Evolutionary conservation across 2,888 invertebrate species (phyloP).

Genomic region (Chrysina gloriosa): DNA sequence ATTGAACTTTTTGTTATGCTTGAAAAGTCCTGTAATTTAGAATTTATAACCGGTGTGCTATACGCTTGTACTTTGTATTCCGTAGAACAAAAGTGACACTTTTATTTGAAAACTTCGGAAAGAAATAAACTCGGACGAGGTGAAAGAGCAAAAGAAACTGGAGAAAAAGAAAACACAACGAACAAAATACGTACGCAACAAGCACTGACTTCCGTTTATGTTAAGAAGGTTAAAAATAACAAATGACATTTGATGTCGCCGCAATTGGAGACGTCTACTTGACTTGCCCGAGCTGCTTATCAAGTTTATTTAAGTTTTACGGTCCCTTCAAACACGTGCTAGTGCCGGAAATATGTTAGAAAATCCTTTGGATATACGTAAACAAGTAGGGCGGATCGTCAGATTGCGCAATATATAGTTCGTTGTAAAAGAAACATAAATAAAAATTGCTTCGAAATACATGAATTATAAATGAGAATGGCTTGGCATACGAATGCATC

Average conservation of each 20-base stretch:
- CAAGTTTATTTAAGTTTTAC: constrained; percentile 26
- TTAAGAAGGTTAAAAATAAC: constrained; percentile 26
- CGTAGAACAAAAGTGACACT: constrained; percentile 38
- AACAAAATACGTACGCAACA: neutral
- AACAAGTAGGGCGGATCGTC: neutral
- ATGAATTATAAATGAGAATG: neutral
- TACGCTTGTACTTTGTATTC: constrained; percentile 38
- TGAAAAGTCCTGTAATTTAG: constrained; percentile 49
- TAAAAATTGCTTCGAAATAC: neutral
- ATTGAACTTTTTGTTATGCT: constrained; percentile 53
- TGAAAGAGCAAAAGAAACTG: constrained; percentile 20
- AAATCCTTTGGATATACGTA: neutral
- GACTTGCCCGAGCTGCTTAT: neutral
- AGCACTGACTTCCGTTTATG: constrained; percentile 20
- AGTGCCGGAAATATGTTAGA: neutral
- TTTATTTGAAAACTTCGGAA: constrained; percentile 39
- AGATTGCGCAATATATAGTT: neutral
- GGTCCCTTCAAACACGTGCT: neutral
- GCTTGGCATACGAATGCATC: too few relatives aligned
- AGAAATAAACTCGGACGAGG: constrained; percentile 37
- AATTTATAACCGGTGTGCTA: constrained; percentile 43
- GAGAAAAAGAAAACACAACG: constrained; percentile 16
- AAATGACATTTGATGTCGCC: constrained; percentile 26
- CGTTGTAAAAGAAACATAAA: neutral
- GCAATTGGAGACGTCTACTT: constrained; percentile 21